phyloP scores from a whole-genome alignment of 2,113 vertebrate genomes.

The Rhinopomastus cyanomelas region DNA sequence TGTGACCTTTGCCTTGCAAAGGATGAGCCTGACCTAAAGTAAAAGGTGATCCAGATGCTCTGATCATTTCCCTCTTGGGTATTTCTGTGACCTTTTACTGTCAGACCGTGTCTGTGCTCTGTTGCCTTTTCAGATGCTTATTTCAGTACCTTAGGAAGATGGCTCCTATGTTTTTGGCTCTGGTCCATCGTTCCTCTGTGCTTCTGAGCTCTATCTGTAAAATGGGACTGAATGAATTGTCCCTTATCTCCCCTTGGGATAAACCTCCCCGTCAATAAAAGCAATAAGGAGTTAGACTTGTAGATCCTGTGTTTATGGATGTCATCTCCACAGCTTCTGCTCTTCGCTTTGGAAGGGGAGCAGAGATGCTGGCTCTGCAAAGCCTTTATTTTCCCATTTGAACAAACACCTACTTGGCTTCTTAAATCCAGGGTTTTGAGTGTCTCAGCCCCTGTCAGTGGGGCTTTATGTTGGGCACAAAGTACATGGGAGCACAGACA shows the following conservation, averaged over 20 bases:
- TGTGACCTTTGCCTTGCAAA: background rate
- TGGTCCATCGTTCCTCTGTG: background rate
- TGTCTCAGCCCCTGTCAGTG: background rate
- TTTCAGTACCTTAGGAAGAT: background rate
- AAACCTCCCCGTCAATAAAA: background rate
- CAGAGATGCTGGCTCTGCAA: background rate
- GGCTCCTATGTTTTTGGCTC: background rate
- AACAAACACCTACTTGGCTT: background rate
- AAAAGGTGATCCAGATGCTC: background rate
- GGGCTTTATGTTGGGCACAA: background rate
- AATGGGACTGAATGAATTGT: background rate
- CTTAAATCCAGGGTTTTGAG: background rate
- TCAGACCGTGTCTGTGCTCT: background rate
- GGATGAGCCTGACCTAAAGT: background rate
- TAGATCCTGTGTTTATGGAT: fast-evolving
- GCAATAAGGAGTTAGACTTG: background rate
- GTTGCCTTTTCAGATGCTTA: constrained; percentile 5
- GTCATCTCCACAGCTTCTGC: background rate
- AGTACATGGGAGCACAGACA: background rate
- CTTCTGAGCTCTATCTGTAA: background rate
- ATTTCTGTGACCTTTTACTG: constrained; percentile 4
- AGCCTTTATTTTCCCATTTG: background rate
- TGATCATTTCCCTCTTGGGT: background rate
- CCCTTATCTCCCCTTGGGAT: background rate
- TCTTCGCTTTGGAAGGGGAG: background rate